These are phyloP conservation scores for Pyrocephalus nanus DNA, from an alignment of 2,797 vertebrate genomes.

Conservation along the genomic window DNA sequence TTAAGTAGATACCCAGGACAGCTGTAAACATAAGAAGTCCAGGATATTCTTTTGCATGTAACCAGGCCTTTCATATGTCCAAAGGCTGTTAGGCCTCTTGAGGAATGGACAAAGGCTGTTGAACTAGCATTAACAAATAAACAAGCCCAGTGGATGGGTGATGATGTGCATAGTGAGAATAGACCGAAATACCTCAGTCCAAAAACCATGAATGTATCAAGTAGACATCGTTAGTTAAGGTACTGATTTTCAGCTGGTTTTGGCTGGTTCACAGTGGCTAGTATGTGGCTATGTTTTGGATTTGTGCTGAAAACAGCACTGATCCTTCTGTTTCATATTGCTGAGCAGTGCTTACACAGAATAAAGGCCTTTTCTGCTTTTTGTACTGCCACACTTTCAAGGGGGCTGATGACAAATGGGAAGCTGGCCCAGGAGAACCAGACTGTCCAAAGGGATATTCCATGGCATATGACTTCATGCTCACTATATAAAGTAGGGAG, in stretches of 20 bases:
- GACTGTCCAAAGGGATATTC: no score
- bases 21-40: background rate
- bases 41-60: background rate
- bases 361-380: background rate
- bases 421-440: no score
- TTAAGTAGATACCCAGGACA: background rate
- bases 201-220: background rate
- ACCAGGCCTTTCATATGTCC: background rate
- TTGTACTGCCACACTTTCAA: fast-evolving
- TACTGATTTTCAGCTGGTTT: background rate
- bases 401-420: background rate
- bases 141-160: background rate
- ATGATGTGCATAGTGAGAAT: background rate
- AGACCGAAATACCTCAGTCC: background rate
- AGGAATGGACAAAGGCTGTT: background rate
- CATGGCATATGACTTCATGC: no score
- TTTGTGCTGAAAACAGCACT: background rate
- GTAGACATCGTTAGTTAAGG: background rate
- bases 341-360: background rate
- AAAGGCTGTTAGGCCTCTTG: background rate
- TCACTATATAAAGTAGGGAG: no score
- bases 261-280: background rate
- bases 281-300: background rate
- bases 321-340: background rate
- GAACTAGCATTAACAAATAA: background rate